Percentiles rank a stretch among this genome's conserved stretches.
These are phyloP conservation scores for Platycheirus rosarum DNA, from an alignment of 2,888 invertebrate species.

Conservation along the genomic window DNA sequence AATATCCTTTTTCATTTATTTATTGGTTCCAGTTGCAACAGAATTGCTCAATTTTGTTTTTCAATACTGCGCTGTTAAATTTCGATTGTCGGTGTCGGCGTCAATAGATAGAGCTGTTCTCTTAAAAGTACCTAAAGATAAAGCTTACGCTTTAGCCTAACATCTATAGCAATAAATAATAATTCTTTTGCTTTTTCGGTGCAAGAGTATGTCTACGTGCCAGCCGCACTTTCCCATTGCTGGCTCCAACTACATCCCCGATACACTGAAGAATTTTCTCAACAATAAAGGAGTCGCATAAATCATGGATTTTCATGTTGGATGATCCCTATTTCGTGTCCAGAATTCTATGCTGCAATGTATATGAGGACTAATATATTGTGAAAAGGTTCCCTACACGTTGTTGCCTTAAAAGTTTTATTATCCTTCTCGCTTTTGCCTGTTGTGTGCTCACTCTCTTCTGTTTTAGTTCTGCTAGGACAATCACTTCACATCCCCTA, in stretches of 20 bases:
- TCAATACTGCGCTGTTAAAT: not conserved
- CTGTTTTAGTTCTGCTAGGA: not conserved
- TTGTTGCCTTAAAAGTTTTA: slow-evolving; percentile 18
- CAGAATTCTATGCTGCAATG: slow-evolving; percentile 45
- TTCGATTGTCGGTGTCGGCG: not conserved
- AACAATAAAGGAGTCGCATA: slow-evolving; percentile 68
- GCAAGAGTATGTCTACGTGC: slow-evolving; percentile 50
- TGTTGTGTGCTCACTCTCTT: not conserved
- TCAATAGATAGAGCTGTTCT: slow-evolving; percentile 5
- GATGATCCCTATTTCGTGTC: slow-evolving; percentile 65
- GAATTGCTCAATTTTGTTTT: slow-evolving; percentile 40
- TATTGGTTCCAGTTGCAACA: slow-evolving; percentile 23
- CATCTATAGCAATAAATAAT: slow-evolving; percentile 57
- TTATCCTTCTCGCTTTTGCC: slow-evolving; percentile 7
- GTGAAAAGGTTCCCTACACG: not conserved
- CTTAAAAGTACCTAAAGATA: slow-evolving; percentile 18
- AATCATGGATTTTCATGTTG: slow-evolving; percentile 71
- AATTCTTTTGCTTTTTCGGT: slow-evolving; percentile 34
- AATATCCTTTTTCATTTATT: slow-evolving; percentile 29
- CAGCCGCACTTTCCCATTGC: slow-evolving; percentile 18
- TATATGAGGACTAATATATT: not conserved
- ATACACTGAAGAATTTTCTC: slow-evolving; percentile 46
- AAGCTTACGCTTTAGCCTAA: slow-evolving; percentile 30
- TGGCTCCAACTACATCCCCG: too few species aligned
- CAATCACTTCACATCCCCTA: not conserved